A percentile compares a stretch with the other conserved stretches of the same genome.
Conservation (phyloP, 1,140 invertebrate genomes). For the Ptiloglossa arizonensis region DNA sequence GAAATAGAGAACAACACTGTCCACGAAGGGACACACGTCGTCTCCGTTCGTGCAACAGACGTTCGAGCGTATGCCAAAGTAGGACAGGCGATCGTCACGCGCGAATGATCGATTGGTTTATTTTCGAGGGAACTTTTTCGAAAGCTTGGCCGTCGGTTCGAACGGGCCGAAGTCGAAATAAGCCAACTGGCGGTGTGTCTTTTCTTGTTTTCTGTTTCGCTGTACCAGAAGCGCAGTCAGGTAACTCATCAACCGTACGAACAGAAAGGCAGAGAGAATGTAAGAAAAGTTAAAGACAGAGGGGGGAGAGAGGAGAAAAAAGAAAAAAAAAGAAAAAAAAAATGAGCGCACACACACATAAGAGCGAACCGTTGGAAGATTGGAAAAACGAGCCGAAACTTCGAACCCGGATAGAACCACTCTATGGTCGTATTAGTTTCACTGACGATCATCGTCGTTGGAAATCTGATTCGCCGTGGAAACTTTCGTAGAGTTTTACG, state of each 20-base stretch:
- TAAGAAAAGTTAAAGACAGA: constrained; percentile 26
- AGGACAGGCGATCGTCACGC: constrained; percentile 15
- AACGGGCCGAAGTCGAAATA: constrained; percentile 47
- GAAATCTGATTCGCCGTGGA: too few relatives aligned
- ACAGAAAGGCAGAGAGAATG: constrained; percentile 55
- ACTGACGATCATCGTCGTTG: too few relatives aligned
- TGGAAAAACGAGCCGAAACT: not conserved
- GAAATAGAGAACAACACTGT: too few relatives aligned
- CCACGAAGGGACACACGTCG: not conserved
- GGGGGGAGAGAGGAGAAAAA: constrained; percentile 1
- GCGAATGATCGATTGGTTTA: constrained; percentile 23
- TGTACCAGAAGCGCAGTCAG: constrained; percentile 80
- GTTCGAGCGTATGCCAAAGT: constrained; percentile 1
- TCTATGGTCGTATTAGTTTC: too few relatives aligned
- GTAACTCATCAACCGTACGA: constrained; percentile 69
- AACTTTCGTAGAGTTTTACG: too few relatives aligned
- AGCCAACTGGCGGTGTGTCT: constrained; percentile 68
- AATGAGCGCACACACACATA: constrained; percentile 12
- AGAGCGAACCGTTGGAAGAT: constrained; percentile 11
- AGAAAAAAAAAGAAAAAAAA: constrained; percentile 39
- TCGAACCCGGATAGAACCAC: not conserved
- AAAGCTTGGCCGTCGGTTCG: constrained; percentile 52
- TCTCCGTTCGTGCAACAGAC: not conserved
- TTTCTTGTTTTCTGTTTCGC: constrained; percentile 78
- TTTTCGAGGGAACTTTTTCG: constrained; percentile 35